Conservation (phyloP, 2,797 vertebrate species). For the Syngnathus rostellatus region DNA sequence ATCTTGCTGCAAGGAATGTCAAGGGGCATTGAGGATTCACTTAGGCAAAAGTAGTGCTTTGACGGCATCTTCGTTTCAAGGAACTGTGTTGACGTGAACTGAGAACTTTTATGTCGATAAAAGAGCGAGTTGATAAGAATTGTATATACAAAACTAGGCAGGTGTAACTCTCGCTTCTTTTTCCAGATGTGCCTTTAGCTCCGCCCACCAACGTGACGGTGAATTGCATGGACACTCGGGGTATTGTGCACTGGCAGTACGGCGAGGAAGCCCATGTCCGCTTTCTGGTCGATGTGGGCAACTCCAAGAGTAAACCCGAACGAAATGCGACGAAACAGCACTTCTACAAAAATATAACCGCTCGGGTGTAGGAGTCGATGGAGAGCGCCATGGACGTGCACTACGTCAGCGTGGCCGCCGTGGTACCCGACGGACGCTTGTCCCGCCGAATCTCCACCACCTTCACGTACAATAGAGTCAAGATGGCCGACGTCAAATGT, state of each 20-base stretch:
- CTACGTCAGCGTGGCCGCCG: neutral
- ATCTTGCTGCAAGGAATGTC: too few relatives aligned
- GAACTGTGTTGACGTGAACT: neutral
- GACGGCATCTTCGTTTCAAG: too few relatives aligned
- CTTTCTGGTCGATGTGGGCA: neutral
- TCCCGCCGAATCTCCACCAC: neutral
- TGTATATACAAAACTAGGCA: too few relatives aligned
- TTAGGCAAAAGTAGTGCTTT: too few relatives aligned
- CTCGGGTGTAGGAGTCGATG: neutral
- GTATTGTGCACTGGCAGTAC: neutral
- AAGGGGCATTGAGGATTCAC: too few relatives aligned
- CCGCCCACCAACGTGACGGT: conserved; percentile 31
- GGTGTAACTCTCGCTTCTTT: neutral
- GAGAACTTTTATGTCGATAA: neutral
- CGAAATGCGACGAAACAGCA: neutral
- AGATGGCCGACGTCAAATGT: neutral
- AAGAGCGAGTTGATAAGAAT: too few relatives aligned
- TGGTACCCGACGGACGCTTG: too few relatives aligned
- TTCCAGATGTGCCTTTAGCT: conserved; percentile 24
- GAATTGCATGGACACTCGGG: conserved; percentile 17
- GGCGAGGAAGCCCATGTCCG: neutral
- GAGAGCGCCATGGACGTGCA: conserved; percentile 1
- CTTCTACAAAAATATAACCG: neutral
- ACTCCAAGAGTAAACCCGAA: rapidly evolving
- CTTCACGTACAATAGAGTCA: neutral